These are phyloP conservation scores for Melanostoma mellinum DNA, from an alignment of 2,888 invertebrate species.

Conservation along the genomic window DNA sequence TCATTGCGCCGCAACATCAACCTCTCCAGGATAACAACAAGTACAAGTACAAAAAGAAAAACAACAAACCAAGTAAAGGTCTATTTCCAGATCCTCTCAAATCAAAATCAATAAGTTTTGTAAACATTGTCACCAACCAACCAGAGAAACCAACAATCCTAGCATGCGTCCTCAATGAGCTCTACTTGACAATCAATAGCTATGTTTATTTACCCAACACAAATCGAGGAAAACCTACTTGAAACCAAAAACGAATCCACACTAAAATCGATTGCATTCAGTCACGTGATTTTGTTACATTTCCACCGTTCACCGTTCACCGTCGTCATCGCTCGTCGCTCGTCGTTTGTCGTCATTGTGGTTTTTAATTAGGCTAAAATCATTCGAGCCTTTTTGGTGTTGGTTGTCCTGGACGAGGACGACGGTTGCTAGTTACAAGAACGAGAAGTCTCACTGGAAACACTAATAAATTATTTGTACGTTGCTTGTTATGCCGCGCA, in stretches of 20 bases:
- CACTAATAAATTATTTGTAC: slow-evolving; percentile 44
- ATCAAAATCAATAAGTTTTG: slow-evolving; percentile 66
- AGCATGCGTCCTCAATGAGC: slow-evolving; percentile 32
- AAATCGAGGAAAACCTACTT: slow-evolving; percentile 1
- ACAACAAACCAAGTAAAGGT: slow-evolving; percentile 17
- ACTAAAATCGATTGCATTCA: slow-evolving; percentile 59
- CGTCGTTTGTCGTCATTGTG: background rate
- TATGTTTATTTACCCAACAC: slow-evolving; percentile 50
- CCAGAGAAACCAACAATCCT: slow-evolving; percentile 35
- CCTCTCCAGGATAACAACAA: background rate
- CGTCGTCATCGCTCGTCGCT: too few species aligned
- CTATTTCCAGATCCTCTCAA: slow-evolving; percentile 41
- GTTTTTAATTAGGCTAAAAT: slow-evolving; percentile 33
- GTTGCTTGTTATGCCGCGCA: slow-evolving; percentile 37
- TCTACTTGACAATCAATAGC: slow-evolving; percentile 66
- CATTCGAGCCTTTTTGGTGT: background rate
- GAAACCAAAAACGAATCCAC: slow-evolving; percentile 22
- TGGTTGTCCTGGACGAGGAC: background rate
- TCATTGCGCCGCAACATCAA: slow-evolving; percentile 5
- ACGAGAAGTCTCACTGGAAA: background rate
- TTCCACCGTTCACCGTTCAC: slow-evolving; percentile 1
- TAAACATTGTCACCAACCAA: slow-evolving; percentile 56
- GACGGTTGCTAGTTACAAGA: background rate
- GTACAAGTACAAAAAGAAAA: slow-evolving; percentile 2
- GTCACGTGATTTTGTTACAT: slow-evolving; percentile 45